Percentiles rank a stretch among this genome's conserved stretches.
These are phyloP conservation scores for Ectemnius cavifrons DNA, from an alignment of 2,888 invertebrate species.

Conservation along the genomic window DNA sequence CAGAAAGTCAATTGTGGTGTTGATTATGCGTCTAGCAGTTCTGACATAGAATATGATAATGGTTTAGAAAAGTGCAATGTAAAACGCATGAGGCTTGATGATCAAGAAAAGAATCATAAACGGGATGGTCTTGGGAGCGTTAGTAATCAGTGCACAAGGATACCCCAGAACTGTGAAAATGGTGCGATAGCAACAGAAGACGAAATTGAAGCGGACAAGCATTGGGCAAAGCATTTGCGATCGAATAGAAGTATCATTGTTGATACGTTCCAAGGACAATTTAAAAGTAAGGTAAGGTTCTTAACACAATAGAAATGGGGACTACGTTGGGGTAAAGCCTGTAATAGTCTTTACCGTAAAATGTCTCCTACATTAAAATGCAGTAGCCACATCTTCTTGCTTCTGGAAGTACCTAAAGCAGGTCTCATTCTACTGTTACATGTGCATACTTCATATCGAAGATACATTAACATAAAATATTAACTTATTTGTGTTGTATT, in stretches of 20 bases:
- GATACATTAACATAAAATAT: background rate
- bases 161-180: conserved; percentile 66
- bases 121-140: conserved; percentile 64
- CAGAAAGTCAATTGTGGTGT: conserved; percentile 68
- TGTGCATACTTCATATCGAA: background rate
- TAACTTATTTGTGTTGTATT: background rate
- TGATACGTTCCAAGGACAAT: conserved; percentile 83
- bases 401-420: conserved; percentile 50
- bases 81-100: conserved; percentile 76
- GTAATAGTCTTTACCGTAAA: conserved; percentile 49
- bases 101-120: conserved; percentile 75
- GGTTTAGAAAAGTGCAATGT: conserved; percentile 76
- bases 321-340: conserved; percentile 55
- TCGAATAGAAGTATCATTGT: conserved; percentile 82
- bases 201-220: conserved; percentile 79
- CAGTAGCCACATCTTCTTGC: conserved; percentile 63
- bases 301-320: conserved; percentile 36
- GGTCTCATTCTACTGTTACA: conserved; percentile 62
- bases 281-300: conserved; percentile 81
- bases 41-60: conserved; percentile 72
- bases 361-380: conserved; percentile 65
- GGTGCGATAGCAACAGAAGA: conserved; percentile 72
- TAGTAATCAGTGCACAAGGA: conserved; percentile 62
- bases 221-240: conserved; percentile 81
- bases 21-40: conserved; percentile 69